A percentile compares a stretch with the other conserved stretches of the same genome.
phyloP scores from a whole-genome alignment of 1,140 invertebrate species.

The Lepidostoma basale region DNA sequence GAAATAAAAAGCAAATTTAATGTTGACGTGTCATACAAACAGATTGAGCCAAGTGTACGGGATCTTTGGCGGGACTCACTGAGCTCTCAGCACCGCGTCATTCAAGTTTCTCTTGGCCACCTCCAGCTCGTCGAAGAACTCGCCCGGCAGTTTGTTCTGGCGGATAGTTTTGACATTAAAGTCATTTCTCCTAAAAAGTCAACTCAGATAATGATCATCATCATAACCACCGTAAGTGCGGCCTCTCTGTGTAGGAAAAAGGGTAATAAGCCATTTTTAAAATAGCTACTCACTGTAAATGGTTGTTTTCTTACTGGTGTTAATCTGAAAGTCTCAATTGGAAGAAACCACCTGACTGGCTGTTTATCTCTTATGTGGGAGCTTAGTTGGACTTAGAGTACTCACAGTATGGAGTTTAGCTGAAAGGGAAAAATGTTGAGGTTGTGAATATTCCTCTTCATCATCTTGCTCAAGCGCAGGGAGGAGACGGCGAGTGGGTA shows the following conservation, averaged over 20 bases:
- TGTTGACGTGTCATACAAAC: neutral
- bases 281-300: no score
- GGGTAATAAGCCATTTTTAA: no score
- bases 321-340: no score
- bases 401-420: conserved; percentile 36
- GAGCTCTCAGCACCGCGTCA: conserved; percentile 59
- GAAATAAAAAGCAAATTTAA: neutral
- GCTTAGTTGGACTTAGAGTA: no score
- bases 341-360: no score
- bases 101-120: conserved; percentile 63
- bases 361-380: no score
- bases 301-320: no score
- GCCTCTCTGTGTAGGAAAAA: neutral
- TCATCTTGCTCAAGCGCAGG: conserved; percentile 72
- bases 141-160: conserved; percentile 64
- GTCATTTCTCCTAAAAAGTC: conserved; percentile 53
- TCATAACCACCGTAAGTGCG: no score
- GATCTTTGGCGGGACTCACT: no score
- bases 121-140: conserved; percentile 62
- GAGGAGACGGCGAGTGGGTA: conserved; percentile 62
- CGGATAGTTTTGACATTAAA: conserved; percentile 65
- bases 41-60: no score
- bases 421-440: conserved; percentile 69
- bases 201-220: neutral
- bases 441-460: conserved; percentile 70